Evolutionary conservation across 2,888 invertebrate genomes (phyloP).

Genomic region (Azorinus chamasolen): DNA sequence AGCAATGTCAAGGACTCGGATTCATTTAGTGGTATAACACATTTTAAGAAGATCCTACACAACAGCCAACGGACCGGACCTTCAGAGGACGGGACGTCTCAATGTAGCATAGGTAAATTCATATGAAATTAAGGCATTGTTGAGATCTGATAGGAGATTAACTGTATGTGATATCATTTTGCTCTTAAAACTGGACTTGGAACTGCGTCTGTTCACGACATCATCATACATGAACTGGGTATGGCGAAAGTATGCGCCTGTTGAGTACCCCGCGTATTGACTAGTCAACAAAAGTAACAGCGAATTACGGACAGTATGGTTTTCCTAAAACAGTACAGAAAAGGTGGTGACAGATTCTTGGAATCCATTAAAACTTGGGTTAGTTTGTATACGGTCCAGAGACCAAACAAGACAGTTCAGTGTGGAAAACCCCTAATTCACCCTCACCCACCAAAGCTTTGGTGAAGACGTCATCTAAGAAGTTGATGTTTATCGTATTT

Average conservation of each 20-base stretch:
- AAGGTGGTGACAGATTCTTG: slow-evolving; percentile 18
- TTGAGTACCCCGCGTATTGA: slow-evolving; percentile 25
- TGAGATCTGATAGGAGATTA: slow-evolving; percentile 17
- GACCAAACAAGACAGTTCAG: slow-evolving; percentile 9
- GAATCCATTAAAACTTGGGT: slow-evolving; percentile 30
- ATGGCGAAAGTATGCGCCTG: slow-evolving; percentile 13
- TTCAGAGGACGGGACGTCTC: too few relatives aligned
- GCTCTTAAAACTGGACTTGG: slow-evolving; percentile 10
- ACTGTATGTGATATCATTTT: slow-evolving; percentile 17
- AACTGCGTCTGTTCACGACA: too few relatives aligned
- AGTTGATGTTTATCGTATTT: not conserved
- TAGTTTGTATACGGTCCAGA: slow-evolving; percentile 24
- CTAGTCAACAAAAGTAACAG: slow-evolving; percentile 11
- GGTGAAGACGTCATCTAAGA: not conserved
- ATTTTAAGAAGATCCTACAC: too few relatives aligned
- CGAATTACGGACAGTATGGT: not conserved
- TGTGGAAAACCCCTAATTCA: slow-evolving; percentile 30
- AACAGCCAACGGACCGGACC: too few relatives aligned
- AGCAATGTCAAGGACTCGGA: too few relatives aligned
- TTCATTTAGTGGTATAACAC: too few relatives aligned
- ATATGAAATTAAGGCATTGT: too few relatives aligned
- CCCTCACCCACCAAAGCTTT: slow-evolving; percentile 16
- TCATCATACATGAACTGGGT: slow-evolving; percentile 5
- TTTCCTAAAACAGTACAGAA: slow-evolving; percentile 22
- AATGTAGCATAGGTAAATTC: too few relatives aligned